Conservation (phyloP, 2,888 invertebrate genomes). For the Ornithoptera priamus region DNA sequence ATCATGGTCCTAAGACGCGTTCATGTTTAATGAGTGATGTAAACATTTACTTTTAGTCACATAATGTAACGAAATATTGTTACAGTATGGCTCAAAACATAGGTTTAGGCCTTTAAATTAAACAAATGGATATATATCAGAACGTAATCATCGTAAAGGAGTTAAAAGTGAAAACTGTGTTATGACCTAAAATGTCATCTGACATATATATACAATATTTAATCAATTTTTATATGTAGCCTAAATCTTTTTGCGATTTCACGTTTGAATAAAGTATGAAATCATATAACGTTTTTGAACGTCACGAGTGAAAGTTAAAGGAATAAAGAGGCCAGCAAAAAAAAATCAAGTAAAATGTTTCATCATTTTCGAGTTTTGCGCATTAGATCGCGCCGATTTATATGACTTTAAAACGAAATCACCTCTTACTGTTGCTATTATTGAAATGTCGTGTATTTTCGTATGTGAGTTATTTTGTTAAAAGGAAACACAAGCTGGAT, state of each 20-base stretch:
- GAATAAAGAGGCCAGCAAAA: conserved; percentile 36
- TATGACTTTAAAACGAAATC: conserved; percentile 50
- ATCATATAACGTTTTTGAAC: neutral
- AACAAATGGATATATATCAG: conserved; percentile 32
- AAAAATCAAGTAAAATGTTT: conserved; percentile 54
- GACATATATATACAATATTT: neutral
- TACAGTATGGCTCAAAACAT: neutral
- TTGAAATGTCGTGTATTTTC: neutral
- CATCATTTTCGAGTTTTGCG: conserved; percentile 68
- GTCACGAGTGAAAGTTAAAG: conserved; percentile 16
- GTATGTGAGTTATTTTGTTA: conserved; percentile 23
- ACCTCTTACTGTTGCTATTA: conserved; percentile 36
- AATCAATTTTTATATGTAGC: neutral
- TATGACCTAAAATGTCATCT: conserved; percentile 10
- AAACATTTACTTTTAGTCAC: conserved; percentile 7
- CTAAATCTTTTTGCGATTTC: neutral
- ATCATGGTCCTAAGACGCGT: conserved; percentile 7
- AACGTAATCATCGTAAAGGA: conserved; percentile 23
- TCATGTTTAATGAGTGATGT: neutral
- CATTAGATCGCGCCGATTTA: conserved; percentile 71
- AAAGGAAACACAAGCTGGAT: conserved; percentile 19
- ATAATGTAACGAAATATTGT: neutral
- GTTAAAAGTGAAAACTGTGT: conserved; percentile 34
- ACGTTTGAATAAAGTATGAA: neutral
- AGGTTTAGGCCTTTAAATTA: conserved; percentile 17